These are phyloP conservation scores for Triplophysa tibetana DNA, from an alignment of 2,113 vertebrate genomes.

Conservation along the genomic window DNA sequence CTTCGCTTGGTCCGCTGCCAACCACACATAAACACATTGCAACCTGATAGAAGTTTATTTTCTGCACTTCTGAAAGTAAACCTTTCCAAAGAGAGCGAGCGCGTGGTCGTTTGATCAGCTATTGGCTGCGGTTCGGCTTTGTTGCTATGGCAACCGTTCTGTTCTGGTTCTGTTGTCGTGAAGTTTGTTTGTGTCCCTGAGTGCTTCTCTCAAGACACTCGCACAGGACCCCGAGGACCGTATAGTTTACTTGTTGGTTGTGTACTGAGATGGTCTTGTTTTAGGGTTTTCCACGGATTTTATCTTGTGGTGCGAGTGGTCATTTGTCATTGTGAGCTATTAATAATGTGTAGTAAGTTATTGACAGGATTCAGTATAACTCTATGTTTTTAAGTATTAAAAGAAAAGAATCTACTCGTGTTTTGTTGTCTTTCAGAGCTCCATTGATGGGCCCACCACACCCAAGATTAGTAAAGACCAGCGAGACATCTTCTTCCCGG, in stretches of 20 bases:
- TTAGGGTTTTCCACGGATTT: neutral
- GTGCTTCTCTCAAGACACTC: conserved; percentile 71
- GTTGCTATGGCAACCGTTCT: conserved; percentile 86
- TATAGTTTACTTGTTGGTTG: conserved; percentile 5
- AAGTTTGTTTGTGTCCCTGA: conserved; percentile 79
- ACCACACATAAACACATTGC: neutral
- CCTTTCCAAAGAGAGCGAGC: conserved; percentile 50
- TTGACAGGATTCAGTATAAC: neutral
- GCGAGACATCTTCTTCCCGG: conserved; percentile 87
- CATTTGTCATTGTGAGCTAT: too few species aligned
- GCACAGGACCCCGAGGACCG: conserved; percentile 44
- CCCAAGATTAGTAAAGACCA: conserved; percentile 89
- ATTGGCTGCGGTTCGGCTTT: conserved; percentile 69
- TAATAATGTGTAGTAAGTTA: too few species aligned
- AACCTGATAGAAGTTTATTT: neutral
- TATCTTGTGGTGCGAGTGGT: too few species aligned
- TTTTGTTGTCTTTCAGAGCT: conserved; percentile 68
- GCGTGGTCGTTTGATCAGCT: conserved; percentile 68
- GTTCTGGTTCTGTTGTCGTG: conserved; percentile 76
- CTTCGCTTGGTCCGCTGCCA: neutral
- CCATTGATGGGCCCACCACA: conserved; percentile 85
- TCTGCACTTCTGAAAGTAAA: neutral
- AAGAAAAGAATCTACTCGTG: neutral
- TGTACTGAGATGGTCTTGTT: neutral
- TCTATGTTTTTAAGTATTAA: neutral